A percentile compares a stretch with the other conserved stretches of the same genome.
Evolutionary conservation across 2,113 vertebrate genomes (phyloP).

Genomic region (Chaetodon trifascialis): DNA sequence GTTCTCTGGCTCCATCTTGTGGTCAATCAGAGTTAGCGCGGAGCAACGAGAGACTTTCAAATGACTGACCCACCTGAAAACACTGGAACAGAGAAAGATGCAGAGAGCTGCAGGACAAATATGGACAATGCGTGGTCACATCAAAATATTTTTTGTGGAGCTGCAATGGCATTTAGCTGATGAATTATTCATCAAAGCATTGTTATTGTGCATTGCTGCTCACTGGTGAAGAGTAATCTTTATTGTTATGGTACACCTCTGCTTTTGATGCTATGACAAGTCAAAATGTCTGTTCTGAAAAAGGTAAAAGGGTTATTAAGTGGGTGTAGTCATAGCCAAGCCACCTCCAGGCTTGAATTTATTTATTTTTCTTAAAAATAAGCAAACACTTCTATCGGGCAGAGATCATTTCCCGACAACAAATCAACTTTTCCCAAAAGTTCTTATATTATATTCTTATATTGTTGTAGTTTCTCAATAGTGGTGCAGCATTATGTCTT

Average conservation of each 20-base stretch:
- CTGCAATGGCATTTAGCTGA: neutral
- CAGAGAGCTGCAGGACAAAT: neutral
- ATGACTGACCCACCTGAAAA: neutral
- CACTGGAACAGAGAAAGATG: neutral
- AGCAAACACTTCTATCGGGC: neutral
- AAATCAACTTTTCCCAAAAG: neutral
- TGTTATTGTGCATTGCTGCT: too few relatives aligned
- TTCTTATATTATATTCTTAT: too few relatives aligned
- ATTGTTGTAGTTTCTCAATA: too few relatives aligned
- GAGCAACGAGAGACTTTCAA: too few relatives aligned
- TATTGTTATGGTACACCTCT: neutral
- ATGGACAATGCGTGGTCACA: neutral
- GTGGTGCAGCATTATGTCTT: too few relatives aligned
- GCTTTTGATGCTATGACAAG: neutral
- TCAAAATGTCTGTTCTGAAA: neutral
- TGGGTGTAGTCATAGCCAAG: neutral
- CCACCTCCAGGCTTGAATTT: too few relatives aligned
- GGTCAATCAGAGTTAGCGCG: neutral
- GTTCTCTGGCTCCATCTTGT: conserved; percentile 9
- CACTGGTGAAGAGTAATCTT: too few relatives aligned
- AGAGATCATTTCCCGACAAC: neutral
- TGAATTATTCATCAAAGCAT: neutral
- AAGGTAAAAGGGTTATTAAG: neutral
- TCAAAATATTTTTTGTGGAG: neutral
- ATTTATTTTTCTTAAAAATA: too few relatives aligned